Conservation (phyloP, 2,797 vertebrate species). For the Picus viridis region DNA sequence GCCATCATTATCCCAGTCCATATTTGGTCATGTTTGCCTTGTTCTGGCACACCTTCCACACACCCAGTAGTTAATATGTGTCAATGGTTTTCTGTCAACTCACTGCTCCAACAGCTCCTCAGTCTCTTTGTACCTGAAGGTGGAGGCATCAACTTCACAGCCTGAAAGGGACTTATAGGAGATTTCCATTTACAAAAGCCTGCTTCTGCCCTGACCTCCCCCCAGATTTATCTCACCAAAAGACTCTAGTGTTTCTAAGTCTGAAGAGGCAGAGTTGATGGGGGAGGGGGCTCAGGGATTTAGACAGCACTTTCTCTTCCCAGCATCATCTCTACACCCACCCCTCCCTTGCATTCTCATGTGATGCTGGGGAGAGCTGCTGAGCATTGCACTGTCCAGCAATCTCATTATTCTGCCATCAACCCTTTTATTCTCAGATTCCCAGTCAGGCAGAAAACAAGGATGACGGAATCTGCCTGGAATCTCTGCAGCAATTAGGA, state of each 20-base stretch:
- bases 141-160: neutral
- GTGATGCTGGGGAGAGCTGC: slow-evolving; percentile 71
- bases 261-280: neutral
- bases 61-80: neutral
- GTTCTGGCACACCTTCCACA: neutral
- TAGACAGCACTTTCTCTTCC: slow-evolving; percentile 36
- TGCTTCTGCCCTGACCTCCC: slow-evolving; percentile 50
- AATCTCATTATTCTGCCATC: slow-evolving; percentile 79
- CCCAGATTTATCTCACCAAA: neutral
- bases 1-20: neutral
- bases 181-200: slow-evolving; percentile 29
- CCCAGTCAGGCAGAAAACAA: slow-evolving; percentile 83
- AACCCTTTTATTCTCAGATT: slow-evolving; percentile 76
- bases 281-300: neutral
- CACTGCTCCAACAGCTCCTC: neutral
- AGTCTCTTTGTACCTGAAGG: neutral
- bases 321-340: slow-evolving; percentile 6
- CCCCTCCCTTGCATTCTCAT: slow-evolving; percentile 22
- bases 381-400: slow-evolving; percentile 76
- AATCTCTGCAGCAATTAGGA: slow-evolving; percentile 72
- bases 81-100: neutral
- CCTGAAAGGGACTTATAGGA: slow-evolving; percentile 13
- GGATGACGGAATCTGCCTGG: slow-evolving; percentile 77
- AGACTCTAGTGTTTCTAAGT: neutral
- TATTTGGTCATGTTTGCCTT: neutral